A percentile compares a stretch with the other conserved stretches of the same genome.
phyloP scores from a whole-genome alignment of 2,797 vertebrate species.

The Sphenopsis melanotis region DNA sequence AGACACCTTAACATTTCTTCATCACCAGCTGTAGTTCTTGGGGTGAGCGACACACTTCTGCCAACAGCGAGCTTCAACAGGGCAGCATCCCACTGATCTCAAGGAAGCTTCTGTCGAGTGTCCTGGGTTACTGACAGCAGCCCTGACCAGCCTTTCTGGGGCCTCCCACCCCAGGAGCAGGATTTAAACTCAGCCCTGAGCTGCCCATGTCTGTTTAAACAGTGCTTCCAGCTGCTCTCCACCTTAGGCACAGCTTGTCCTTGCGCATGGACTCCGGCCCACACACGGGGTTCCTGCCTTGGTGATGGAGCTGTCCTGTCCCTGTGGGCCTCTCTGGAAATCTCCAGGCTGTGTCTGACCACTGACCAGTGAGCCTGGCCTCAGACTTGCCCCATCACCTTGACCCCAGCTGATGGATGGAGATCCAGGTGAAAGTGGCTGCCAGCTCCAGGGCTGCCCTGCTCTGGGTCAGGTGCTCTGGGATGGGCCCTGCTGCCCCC shows the following conservation, averaged over 20 bases:
- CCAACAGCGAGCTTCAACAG: not conserved
- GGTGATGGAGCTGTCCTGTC: not conserved
- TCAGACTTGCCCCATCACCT: not conserved
- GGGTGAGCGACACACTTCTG: fast-evolving
- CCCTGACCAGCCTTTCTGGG: not conserved
- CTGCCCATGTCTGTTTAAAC: fast-evolving
- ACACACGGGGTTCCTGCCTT: not conserved
- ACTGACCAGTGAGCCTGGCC: not conserved
- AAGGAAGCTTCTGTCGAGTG: not conserved
- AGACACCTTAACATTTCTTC: not conserved
- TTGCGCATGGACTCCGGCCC: not conserved
- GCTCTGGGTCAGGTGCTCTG: not conserved
- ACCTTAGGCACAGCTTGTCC: fast-evolving
- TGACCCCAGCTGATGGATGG: not conserved
- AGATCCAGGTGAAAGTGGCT: not conserved
- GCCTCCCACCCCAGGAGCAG: not conserved
- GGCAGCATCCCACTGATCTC: not conserved
- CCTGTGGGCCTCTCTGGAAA: not conserved
- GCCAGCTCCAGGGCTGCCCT: not conserved
- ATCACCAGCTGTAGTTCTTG: not conserved
- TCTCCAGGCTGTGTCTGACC: not conserved
- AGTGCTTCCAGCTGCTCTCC: not conserved
- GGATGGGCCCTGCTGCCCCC: not conserved
- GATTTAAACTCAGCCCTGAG: not conserved
- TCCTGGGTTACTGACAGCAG: not conserved